Base-by-base conservation (phyloP, 2,797 vertebrate genomes). In the Sebastes baramenuke region DNA sequence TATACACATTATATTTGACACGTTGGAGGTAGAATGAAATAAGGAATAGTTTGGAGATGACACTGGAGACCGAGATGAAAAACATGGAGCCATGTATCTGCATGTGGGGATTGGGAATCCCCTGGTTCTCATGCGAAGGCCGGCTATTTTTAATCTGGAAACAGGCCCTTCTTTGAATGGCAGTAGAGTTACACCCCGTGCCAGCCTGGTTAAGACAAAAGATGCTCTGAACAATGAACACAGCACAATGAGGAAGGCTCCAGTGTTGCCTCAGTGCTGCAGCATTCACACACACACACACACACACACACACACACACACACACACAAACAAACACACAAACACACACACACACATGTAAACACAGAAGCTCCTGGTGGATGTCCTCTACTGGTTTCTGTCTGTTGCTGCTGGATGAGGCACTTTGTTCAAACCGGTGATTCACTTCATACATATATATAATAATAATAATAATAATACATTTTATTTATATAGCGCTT, bases 141-240 rank as follows among this genome's bases (percentile, higher is more conserved):
- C 75, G 6, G 78, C 84, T 94, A 94, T 94, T 94, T 93, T 92
- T 91, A 91, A 80, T 89, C 89, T 91, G 81, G 78, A 90, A 89
- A 93, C 89, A 88, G 88, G 74, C 79, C 65, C 38, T 32, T 80
- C 86, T 88, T 83, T 88, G 71, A 80, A 66, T 42, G 2, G 34
- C 75, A 11, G 55, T 1, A 7, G 49, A 66, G 83, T 56, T 68
- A 58, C 77, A 66, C 61, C 72, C 86, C 75, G 1, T 82, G 75
- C 82, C 87, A 72, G 77, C 22, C 75, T 6, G 82, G 24, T 38
- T 34, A 55, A 87, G 79, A 89, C 90, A 92, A 93, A 88, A 86
- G 84, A 62, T 6, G 4, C 34, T 9, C 3, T 56, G 52, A 60
- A 92, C 92, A 93, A 92, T 86, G 59, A 81, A 5, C 16, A 7